Base-by-base conservation (phyloP, 2,113 vertebrate genomes). In the Vulpes lagopus region DNA sequence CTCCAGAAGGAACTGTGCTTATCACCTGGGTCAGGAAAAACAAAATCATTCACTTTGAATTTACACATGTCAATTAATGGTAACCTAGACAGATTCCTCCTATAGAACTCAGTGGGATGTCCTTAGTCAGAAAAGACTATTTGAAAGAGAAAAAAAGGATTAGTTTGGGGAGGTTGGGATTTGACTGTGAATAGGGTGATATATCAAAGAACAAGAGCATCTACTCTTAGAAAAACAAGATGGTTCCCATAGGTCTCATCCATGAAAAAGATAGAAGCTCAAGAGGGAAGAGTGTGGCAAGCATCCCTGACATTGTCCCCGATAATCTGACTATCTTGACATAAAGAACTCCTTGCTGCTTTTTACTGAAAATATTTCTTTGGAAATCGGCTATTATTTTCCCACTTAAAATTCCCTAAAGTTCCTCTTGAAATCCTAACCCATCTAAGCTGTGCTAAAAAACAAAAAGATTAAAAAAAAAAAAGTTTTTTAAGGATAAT, bases 181-280 rank as follows among this genome's bases (percentile, higher is more conserved):
- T 96, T 98, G 30, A 92, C 55, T 91, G 7, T 91, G n/a, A 97
- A 82, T 51, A 94, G 49, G 16, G 35, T 93, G n/a, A 95, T 94
- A 81, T 62, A 96, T 96, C 71, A 91, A 96, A 89, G 73, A 97
- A 96, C 59, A 95, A 95, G 57, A 59, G 38, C 25, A 38, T 95
- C 82, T 2, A 69, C 59, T 74, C 82, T 79, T 89, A 94, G 65
- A 62, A 95, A 97, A 97, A 82, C 92, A 96, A 94, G 69, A 83
- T 76, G 82, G 89, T 19, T 93, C 96, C 93, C 83, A 57, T 20
- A 78, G 84, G 92, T 55, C 65, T 96, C 95, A 79, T 92, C 79
- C 83, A 6, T 69, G 8, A 92, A 97, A 78, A 57, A 71, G 71
- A 90, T 32, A 82, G 71, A 64, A 38, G 30, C 55, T 73, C 10